A percentile compares a stretch with the other conserved stretches of the same genome.
phyloP scores from a whole-genome alignment of 2,888 invertebrate species.

The Cataglyphis livida region DNA sequence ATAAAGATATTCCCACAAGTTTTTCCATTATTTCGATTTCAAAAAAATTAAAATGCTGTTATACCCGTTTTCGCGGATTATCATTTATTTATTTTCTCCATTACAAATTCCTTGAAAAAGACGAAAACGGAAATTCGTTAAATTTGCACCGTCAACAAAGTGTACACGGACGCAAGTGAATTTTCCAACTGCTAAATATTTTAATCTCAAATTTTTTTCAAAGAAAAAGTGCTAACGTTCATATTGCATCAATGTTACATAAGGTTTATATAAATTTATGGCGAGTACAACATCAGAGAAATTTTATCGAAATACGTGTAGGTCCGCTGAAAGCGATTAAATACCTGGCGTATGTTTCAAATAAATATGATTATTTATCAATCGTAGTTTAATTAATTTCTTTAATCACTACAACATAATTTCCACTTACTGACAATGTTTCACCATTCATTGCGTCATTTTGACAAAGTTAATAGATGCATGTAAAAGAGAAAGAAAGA shows the following conservation, averaged over 20 bases:
- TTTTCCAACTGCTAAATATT: slow-evolving; percentile 23
- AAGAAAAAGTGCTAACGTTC: neutral
- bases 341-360: neutral
- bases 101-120: slow-evolving; percentile 38
- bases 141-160: slow-evolving; percentile 39
- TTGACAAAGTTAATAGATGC: neutral
- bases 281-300: neutral
- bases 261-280: neutral
- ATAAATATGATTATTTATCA: neutral
- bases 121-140: slow-evolving; percentile 30
- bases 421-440: neutral
- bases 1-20: slow-evolving; percentile 40
- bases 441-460: neutral
- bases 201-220: slow-evolving; percentile 1
- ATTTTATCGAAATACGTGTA: neutral
- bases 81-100: slow-evolving; percentile 67
- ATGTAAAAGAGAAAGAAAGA: neutral
- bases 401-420: neutral
- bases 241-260: neutral
- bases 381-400: neutral
- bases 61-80: slow-evolving; percentile 49
- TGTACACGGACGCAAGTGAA: neutral
- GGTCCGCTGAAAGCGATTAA: neutral
- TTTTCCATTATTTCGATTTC: slow-evolving; percentile 45
- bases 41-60: slow-evolving; percentile 44